Conservation (phyloP, 2,797 vertebrate genomes). For the Pempheris klunzingeri region DNA sequence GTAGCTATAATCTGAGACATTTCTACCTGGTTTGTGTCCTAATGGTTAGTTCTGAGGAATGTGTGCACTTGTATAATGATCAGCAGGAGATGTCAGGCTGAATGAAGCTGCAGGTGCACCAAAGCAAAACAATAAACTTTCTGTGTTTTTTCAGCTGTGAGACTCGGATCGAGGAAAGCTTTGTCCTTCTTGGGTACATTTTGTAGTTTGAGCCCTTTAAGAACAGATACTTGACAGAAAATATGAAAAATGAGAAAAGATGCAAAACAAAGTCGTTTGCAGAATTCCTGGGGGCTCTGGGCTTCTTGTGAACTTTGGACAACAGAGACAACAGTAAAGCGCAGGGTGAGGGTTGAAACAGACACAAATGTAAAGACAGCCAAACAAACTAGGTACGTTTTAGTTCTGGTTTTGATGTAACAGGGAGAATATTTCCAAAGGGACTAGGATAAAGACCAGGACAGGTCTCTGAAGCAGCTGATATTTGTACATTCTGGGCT, state of each 20-base stretch:
- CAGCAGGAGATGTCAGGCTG: constrained; percentile 76
- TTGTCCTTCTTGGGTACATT: neutral
- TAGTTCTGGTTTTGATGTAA: no score
- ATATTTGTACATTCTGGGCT: neutral
- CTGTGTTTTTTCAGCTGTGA: constrained; percentile 71
- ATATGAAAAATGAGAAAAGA: neutral
- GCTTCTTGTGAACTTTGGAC: neutral
- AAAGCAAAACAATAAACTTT: constrained; percentile 60
- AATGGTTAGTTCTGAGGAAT: constrained; percentile 71
- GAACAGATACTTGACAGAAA: constrained; percentile 12
- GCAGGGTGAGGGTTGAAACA: neutral
- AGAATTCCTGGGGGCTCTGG: neutral
- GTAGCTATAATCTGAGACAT: neutral
- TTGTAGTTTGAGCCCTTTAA: constrained; percentile 15
- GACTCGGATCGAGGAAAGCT: neutral
- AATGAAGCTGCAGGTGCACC: constrained; percentile 74
- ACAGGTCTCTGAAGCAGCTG: neutral
- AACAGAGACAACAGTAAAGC: neutral
- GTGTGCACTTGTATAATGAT: constrained; percentile 68
- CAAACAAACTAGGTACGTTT: neutral
- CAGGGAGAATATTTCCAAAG: no score
- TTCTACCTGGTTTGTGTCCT: constrained; percentile 26
- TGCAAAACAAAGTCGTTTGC: neutral
- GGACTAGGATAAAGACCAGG: neutral
- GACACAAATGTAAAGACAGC: neutral